These are phyloP conservation scores for Tupiocoris notatus DNA, from an alignment of 2,888 invertebrate species.

Conservation along the genomic window DNA sequence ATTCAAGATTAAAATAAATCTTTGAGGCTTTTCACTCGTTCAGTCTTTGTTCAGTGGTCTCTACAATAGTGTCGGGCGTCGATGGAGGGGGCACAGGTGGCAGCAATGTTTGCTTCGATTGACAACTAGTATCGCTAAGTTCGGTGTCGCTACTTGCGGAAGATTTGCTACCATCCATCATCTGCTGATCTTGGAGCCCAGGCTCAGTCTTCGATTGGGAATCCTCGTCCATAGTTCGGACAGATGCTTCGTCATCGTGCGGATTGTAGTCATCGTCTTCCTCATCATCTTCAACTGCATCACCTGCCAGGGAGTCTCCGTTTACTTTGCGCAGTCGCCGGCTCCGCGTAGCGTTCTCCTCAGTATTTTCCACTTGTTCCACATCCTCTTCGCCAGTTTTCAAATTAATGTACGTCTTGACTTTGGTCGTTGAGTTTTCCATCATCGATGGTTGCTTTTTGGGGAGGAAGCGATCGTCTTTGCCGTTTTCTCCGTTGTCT, in stretches of 20 bases:
- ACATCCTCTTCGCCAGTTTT: slow-evolving; percentile 48
- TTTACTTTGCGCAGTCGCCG: background rate
- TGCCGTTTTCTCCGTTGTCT: slow-evolving; percentile 48
- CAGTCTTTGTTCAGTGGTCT: slow-evolving; percentile 18
- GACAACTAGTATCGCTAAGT: slow-evolving; percentile 10
- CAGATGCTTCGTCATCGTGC: background rate
- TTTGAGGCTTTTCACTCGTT: no score
- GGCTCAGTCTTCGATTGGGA: background rate
- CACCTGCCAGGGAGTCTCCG: slow-evolving; percentile 1
- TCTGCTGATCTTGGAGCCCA: background rate
- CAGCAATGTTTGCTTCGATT: slow-evolving; percentile 12
- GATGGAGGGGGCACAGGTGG: background rate
- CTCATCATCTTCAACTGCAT: background rate
- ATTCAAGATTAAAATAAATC: no score
- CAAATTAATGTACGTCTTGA: slow-evolving; percentile 46
- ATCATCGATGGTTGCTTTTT: slow-evolving; percentile 23
- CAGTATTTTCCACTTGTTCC: slow-evolving; percentile 41
- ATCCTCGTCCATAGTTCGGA: slow-evolving; percentile 1
- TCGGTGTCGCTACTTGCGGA: slow-evolving; percentile 22
- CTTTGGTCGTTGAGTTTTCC: slow-evolving; percentile 30
- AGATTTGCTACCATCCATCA: slow-evolving; percentile 11
- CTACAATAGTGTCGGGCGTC: background rate
- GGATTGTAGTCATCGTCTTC: background rate
- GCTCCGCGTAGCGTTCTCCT: background rate
- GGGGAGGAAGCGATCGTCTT: slow-evolving; percentile 47